Conservation (phyloP, 92 coral and sea anemone genomes). For the Zoanthus gigantus region DNA sequence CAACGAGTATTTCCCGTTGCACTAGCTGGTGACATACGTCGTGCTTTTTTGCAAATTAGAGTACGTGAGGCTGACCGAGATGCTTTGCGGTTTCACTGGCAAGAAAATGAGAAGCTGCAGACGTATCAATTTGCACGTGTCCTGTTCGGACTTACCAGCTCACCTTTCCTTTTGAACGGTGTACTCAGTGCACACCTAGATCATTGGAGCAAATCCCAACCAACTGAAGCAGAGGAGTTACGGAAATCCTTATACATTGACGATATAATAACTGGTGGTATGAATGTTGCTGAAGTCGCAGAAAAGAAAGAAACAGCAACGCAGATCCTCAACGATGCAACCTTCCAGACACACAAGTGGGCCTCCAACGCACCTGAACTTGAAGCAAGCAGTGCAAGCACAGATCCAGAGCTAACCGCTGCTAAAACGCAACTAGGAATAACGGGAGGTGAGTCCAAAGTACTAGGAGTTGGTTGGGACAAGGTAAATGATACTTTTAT, state of each 20-base stretch:
- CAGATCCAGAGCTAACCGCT: constrained; percentile 47
- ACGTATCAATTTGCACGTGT: constrained; percentile 21
- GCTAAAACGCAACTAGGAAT: constrained; percentile 58
- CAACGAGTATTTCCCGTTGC: constrained; percentile 23
- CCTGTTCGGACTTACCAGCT: constrained; percentile 30
- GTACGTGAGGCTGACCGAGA: background rate
- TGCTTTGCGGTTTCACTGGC: constrained; percentile 33
- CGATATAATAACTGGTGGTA: constrained; percentile 3
- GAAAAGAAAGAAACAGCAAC: background rate
- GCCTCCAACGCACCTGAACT: constrained; percentile 19
- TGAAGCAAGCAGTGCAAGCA: background rate
- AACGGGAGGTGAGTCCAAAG: constrained; percentile 43
- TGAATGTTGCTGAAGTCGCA: background rate
- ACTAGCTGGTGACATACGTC: constrained; percentile 29
- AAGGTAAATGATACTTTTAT: constrained; percentile 47
- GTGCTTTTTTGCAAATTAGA: constrained; percentile 38
- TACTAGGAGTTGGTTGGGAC: constrained; percentile 64
- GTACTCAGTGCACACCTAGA: constrained; percentile 40
- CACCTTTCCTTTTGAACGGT: constrained; percentile 28
- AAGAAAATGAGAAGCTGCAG: constrained; percentile 10
- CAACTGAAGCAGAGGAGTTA: constrained; percentile 25
- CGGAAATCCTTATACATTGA: background rate
- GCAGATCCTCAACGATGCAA: constrained; percentile 26
- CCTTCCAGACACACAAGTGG: constrained; percentile 16
- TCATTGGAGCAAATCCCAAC: background rate